Evolutionary conservation across 2,888 invertebrate species (phyloP).

Genomic region (Megastigmus dorsalis): DNA sequence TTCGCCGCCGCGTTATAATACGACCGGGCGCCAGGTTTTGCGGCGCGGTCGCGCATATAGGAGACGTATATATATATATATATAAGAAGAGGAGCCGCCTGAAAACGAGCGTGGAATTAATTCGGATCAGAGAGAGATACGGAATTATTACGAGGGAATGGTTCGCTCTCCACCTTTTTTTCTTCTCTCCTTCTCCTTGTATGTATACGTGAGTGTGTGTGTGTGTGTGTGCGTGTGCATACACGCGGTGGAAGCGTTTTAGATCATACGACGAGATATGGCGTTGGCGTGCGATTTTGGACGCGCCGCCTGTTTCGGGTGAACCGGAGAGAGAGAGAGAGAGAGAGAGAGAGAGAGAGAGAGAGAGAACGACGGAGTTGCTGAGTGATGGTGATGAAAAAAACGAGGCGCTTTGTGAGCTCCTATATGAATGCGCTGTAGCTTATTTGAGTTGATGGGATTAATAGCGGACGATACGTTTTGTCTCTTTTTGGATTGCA

Average conservation of each 20-base stretch:
- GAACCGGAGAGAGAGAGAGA: too few relatives aligned
- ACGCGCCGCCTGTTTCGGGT: background rate
- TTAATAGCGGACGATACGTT: background rate
- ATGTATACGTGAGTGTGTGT: too few relatives aligned
- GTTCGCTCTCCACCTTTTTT: too few relatives aligned
- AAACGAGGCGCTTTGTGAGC: slow-evolving; percentile 14
- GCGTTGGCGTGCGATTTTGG: slow-evolving; percentile 26
- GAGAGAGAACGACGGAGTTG: too few relatives aligned
- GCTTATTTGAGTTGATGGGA: background rate
- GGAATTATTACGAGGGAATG: slow-evolving; percentile 12
- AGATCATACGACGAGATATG: slow-evolving; percentile 40
- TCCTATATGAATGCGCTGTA: slow-evolving; percentile 6
- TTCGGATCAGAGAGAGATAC: slow-evolving; percentile 36
- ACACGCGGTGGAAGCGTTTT: slow-evolving; percentile 30
- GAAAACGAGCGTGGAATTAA: slow-evolving; percentile 41
- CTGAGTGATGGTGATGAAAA: slow-evolving; percentile 39
- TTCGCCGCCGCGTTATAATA: slow-evolving; percentile 43
- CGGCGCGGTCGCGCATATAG: background rate
- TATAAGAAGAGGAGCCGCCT: too few relatives aligned
- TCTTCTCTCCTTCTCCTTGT: too few relatives aligned
- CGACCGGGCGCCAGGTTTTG: slow-evolving; percentile 37
- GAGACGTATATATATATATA: too few relatives aligned
- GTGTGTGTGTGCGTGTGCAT: too few relatives aligned
- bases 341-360: too few relatives aligned
- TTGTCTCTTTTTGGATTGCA: too few relatives aligned